Percentiles rank a stretch among this genome's conserved stretches.
Conservation (phyloP, 2,797 vertebrate genomes). For the Lutjanus campechanus region DNA sequence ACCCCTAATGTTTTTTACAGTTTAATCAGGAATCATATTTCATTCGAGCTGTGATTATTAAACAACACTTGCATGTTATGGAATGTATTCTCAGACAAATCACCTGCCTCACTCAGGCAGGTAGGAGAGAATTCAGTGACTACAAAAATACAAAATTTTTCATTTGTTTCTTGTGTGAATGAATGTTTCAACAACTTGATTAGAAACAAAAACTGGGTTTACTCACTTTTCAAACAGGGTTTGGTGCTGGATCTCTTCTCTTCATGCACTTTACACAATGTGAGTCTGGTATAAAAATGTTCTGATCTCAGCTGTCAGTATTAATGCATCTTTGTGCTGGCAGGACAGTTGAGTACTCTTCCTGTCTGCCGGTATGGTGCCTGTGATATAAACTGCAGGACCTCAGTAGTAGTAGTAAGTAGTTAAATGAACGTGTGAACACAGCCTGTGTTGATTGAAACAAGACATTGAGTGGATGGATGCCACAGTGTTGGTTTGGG, state of each 20-base stretch:
- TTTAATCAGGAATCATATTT: no score
- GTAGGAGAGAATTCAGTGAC: no score
- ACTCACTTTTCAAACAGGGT: no score
- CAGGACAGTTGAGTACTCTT: background rate
- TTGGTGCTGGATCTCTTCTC: background rate
- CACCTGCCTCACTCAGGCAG: no score
- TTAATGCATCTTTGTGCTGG: background rate
- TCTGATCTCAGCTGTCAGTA: background rate
- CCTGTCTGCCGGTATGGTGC: background rate
- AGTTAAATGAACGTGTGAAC: background rate
- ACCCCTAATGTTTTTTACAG: no score
- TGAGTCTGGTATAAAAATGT: background rate
- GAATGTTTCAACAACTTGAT: no score
- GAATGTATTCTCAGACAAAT: no score
- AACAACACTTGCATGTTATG: no score
- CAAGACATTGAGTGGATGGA: background rate
- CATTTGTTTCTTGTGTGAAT: no score
- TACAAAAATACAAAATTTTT: no score
- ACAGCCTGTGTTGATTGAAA: background rate
- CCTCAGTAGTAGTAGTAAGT: background rate
- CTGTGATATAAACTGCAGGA: conserved; percentile 1
- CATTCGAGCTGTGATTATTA: no score
- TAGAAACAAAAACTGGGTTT: no score
- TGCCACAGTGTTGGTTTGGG: conserved; percentile 12
- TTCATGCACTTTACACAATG: background rate